Base-by-base conservation (phyloP, 1,140 invertebrate species). In the Colletes gigas region DNA sequence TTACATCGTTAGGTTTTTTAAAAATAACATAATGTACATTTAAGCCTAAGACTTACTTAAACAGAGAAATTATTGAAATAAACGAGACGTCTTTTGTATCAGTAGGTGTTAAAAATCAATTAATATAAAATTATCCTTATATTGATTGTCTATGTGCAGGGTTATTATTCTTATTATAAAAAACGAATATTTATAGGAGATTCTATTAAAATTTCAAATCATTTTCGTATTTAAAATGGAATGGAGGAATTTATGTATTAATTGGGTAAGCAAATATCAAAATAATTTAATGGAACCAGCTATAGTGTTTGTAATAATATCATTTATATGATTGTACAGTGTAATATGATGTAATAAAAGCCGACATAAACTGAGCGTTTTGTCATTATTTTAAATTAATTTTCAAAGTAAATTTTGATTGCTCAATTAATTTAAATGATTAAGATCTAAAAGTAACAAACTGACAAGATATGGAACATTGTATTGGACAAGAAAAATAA, bases 281-380 rank as follows among this genome's bases (percentile, higher is more conserved):
- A 71, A 44, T 71, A 71, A 62, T 39, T 73, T 30, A 50, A 62
- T 8, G 5, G 15, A 44, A 30, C 21, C 3, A 67, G n/a, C n/a
- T 52, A 67, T 67, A 67, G 21, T 21, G 44, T 21, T 67, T 76
- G 52, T 21, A 44, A 6, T 44, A 47, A 44, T 47, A 76, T n/a
- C 41, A 7, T 77, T 76, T 77, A 39, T 59, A 77, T 21, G 44
- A 47, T 59, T 77, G 19, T 69, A 77, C 39, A 77, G 65, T 57
- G 19, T 77, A 68, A 59, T 69, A 50, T 47, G 41, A 77, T 69
- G 17, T 59, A 76, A 59, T 39, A 69, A 59, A 69, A 62, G 12
- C 10, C 21, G 1, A 55, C 19, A 39, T 6, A 50, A 15, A 39
- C 21, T 50, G 50, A 47, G 9, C n/a, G 12, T 76, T 59, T 57